Conservation (phyloP, 2,113 vertebrate genomes). For the Lophius piscatorius region DNA sequence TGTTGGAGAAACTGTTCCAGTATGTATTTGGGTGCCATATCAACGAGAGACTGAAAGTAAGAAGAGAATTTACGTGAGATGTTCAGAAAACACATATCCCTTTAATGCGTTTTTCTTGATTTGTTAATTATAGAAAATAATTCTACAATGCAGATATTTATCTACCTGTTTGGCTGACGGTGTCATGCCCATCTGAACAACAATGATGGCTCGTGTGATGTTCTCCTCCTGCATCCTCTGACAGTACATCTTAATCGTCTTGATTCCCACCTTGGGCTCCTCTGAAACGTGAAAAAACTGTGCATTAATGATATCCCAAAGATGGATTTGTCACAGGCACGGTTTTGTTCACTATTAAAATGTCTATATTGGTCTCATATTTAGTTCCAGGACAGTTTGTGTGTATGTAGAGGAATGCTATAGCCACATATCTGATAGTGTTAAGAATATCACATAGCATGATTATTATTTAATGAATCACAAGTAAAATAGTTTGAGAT, state of each 20-base stretch:
- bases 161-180: slow-evolving; percentile 97
- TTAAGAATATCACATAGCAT: too few relatives aligned
- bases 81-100: neutral
- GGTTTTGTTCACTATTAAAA: too few relatives aligned
- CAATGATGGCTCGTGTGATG: slow-evolving; percentile 94
- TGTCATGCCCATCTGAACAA: slow-evolving; percentile 98
- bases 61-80: slow-evolving; percentile 1
- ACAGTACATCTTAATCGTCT: slow-evolving; percentile 99
- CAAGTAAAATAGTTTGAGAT: too few relatives aligned
- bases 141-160: neutral
- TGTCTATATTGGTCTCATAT: neutral
- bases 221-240: slow-evolving; percentile 99
- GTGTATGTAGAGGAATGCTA: too few relatives aligned
- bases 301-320: too few relatives aligned
- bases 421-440: too few relatives aligned
- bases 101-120: rapidly evolving
- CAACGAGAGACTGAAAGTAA: slow-evolving; percentile 92
- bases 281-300: slow-evolving; percentile 77
- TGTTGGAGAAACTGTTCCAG: slow-evolving; percentile 97
- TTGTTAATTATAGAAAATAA: neutral
- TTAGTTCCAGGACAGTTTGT: neutral
- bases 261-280: slow-evolving; percentile 97
- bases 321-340: too few relatives aligned
- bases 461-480: too few relatives aligned
- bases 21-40: slow-evolving; percentile 99